Conservation (phyloP, 2,888 invertebrate genomes). For the Sinodicranocentrus sp. region DNA sequence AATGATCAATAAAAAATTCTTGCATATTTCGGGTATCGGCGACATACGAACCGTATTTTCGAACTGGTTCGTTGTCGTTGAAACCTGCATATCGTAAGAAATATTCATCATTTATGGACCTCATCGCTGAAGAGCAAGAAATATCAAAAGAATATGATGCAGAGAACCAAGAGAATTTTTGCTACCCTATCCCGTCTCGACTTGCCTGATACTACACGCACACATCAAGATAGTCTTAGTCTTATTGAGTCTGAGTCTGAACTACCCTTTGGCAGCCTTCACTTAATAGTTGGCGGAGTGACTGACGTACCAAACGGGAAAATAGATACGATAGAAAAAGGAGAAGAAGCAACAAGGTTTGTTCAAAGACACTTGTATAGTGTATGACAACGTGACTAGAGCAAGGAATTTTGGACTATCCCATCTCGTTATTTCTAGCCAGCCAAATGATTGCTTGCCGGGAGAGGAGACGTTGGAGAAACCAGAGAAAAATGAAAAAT, state of each 20-base stretch:
- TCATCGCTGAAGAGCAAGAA: background rate
- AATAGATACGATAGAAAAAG: background rate
- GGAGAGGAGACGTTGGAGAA: background rate
- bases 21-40: slow-evolving; percentile 91
- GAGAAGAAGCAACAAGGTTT: background rate
- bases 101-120: slow-evolving; percentile 33
- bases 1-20: slow-evolving; percentile 77
- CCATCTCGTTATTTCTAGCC: slow-evolving; percentile 26
- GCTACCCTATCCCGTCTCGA: too few relatives aligned
- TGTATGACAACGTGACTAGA: slow-evolving; percentile 13
- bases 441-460: slow-evolving; percentile 2
- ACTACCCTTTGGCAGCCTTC: background rate
- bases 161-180: too few relatives aligned
- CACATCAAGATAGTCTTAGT: too few relatives aligned
- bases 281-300: background rate
- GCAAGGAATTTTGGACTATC: background rate
- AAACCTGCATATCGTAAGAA: slow-evolving; percentile 89
- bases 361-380: slow-evolving; percentile 22
- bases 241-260: background rate
- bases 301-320: background rate
- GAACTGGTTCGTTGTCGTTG: slow-evolving; percentile 95
- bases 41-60: slow-evolving; percentile 87
- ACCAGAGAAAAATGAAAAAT: slow-evolving; percentile 9
- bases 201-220: too few relatives aligned
- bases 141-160: too few relatives aligned